Evolutionary conservation across 2,888 invertebrate species (phyloP), one percentile per base, ranked within the genome.

Genomic region (Toxonevra muliebris): DNA sequence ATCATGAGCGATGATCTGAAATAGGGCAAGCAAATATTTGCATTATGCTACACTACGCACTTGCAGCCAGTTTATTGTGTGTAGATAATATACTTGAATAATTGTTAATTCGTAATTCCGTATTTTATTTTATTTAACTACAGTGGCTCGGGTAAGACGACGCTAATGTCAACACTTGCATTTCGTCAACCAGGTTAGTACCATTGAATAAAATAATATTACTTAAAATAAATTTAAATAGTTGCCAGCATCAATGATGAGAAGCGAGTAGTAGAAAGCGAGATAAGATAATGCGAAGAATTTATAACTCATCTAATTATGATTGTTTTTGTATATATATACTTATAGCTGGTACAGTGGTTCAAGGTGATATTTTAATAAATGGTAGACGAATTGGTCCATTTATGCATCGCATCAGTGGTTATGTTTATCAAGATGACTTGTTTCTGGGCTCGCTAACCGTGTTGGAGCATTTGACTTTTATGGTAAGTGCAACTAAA

Each of bases 401-500:
- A 67, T 93, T 91, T 80, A 93, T 94, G 92, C 91, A 91, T 77
- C 88, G 89, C 66, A 88, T 94, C 70, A 93, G 93, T 76, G 96
- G 95, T 0, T 97, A 92, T 85, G 94, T 97, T 87, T 94, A 96
- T 76, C 97, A 97, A 83, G 94, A 96, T 72, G 96, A 97, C 79
- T 87, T 96, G 59, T 96, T 97, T 78, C 91, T 94, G 8, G 92
- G 92, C 3, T 90, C 92, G 52, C 88, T 97, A 71, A 95, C 95
- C 0, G 95, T 96, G 30, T 86, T 89, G 72, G 97, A 97, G 82
- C 96, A 97, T 80, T 89, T 97, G 66, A 90, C 89, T 76, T 93
- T 96, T 75, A 95, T 96, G 94, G 95, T 82, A 52, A 65, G 67
- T 62, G 9, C 0, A 2, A 13, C 11, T 13, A 52, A 9, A n/a